Conservation (phyloP, 2,888 invertebrate species). For the Allacma fusca region DNA sequence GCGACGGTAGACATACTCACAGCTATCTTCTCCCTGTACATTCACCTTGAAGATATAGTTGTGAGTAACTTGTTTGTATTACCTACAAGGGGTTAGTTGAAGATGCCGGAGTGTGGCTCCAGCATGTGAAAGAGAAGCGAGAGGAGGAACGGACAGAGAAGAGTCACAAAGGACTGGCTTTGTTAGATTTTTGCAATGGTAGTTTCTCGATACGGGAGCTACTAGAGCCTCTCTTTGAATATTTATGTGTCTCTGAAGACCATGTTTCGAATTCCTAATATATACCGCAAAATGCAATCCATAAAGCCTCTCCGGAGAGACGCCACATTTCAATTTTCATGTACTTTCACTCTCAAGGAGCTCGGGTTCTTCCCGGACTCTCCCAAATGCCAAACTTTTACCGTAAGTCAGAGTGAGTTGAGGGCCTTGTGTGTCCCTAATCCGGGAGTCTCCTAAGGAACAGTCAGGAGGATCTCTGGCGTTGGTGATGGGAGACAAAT, state of each 20-base stretch:
- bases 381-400: background rate
- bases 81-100: too few relatives aligned
- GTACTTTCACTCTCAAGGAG: background rate
- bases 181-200: constrained; percentile 43
- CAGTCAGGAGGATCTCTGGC: background rate
- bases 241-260: constrained; percentile 50
- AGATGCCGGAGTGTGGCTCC: background rate
- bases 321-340: constrained; percentile 49
- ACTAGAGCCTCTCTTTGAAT: constrained; percentile 43
- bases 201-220: constrained; percentile 38
- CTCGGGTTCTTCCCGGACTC: background rate
- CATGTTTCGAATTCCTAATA: constrained; percentile 50
- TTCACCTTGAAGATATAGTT: too few relatives aligned
- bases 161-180: constrained; percentile 28
- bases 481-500: background rate
- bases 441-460: too few relatives aligned
- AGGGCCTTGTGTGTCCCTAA: background rate
- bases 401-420: background rate
- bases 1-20: too few relatives aligned
- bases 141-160: background rate
- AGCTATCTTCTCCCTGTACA: too few relatives aligned
- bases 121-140: background rate
- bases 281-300: constrained; percentile 48
- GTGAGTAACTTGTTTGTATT: too few relatives aligned
- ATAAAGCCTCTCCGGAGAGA: constrained; percentile 46